These are phyloP conservation scores for Spermophilus dauricus DNA, from an alignment of 2,113 vertebrate genomes.

Conservation along the genomic window DNA sequence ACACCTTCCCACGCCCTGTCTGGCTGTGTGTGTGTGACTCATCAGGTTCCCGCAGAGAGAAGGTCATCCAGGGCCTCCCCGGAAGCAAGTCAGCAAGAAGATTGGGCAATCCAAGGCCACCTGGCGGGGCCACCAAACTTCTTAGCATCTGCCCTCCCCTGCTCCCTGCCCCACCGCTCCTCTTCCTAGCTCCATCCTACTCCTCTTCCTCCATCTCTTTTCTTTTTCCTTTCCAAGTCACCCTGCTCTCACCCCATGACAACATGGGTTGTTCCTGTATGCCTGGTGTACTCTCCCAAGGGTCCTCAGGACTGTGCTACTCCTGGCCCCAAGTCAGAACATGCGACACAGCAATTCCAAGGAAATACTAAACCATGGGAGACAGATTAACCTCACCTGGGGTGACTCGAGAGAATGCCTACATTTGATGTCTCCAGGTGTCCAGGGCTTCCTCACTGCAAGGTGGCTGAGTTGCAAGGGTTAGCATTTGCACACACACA, in stretches of 20 bases:
- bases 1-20: background rate
- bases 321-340: background rate
- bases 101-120: background rate
- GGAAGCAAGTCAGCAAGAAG: background rate
- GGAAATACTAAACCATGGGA: background rate
- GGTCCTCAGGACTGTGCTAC: background rate
- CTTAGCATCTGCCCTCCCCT: background rate
- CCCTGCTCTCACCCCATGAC: background rate
- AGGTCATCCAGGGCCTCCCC: background rate
- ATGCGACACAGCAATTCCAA: background rate
- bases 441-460: background rate
- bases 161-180: background rate
- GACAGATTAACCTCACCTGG: background rate
- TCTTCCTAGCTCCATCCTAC: background rate
- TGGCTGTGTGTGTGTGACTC: conserved; percentile 47
- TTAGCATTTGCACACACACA: too few relatives aligned
- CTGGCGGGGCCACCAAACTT: background rate
- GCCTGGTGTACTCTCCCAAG: accelerated
- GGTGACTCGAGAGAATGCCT: background rate
- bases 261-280: background rate
- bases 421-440: background rate
- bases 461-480: background rate
- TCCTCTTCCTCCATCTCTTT: background rate
- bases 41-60: background rate
- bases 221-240: background rate